Base-by-base conservation (phyloP, 2,888 invertebrate species). In the Noctua janthina region DNA sequence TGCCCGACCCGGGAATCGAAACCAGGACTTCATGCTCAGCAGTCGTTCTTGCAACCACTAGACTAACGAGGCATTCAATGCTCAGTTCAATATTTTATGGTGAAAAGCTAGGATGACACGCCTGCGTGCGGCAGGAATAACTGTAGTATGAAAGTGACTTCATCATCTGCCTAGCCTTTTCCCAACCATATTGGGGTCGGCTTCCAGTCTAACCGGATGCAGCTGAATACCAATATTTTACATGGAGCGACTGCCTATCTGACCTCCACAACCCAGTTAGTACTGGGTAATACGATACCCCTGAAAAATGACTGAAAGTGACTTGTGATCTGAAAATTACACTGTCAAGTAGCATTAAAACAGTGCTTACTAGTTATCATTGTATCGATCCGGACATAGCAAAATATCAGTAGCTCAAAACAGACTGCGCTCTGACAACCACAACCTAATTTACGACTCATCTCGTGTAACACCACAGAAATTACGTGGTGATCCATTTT, bases 401-500 rank as follows among this genome's bases (percentile, higher is more conserved):
- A n/a, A 51, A 59, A 20, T n/a, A 43, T n/a, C 11, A 68, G 51
- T 35, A 59, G 2, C 49, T 43, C 43, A 59, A 68, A 35, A 68
- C 51, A 62, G 49, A 68, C 54, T 43, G 49, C 17, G 59, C 29
- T 7, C 39, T 1, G 62, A 20, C 46, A 49, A 79, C 81, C 72
- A 54, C 68, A 83, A 73, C 51, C 76, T 83, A 82, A 86, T 86
- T 74, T 83, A 29, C 51, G 62, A 67, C 49, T 62, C 78, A 72
- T 72, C 78, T 84, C 76, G 69, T 73, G 54, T 67, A 68, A 83
- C 74, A 80, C 74, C 81, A 74, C 87, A 75, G 43, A 76, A 77
- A 85, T 75, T 69, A 87, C 66, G 49, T 54, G 54, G 59, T 51
- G 67, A 56, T 70, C 75, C 74, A 80, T 76, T 76, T 84, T 49